These are phyloP conservation scores for Eupelmus urozonus DNA, from an alignment of 2,888 invertebrate genomes.

Conservation along the genomic window DNA sequence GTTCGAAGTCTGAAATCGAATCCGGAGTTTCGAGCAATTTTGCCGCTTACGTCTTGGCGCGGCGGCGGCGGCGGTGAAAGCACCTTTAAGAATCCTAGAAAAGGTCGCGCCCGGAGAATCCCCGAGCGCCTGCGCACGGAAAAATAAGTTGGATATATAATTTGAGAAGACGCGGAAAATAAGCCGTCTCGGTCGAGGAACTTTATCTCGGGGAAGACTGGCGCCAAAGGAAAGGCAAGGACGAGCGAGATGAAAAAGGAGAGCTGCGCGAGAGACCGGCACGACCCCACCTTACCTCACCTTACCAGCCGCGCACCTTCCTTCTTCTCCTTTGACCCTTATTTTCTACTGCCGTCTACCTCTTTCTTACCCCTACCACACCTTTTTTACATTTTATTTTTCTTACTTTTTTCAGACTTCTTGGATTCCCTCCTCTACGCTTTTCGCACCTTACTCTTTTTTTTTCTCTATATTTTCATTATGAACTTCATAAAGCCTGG, in stretches of 20 bases:
- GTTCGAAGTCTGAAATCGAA: conserved; percentile 62
- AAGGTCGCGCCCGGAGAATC: conserved; percentile 62
- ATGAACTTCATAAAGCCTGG: too few relatives aligned
- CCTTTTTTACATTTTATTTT: neutral
- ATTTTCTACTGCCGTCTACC: neutral
- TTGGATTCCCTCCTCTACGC: too few relatives aligned
- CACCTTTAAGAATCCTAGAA: conserved; percentile 60
- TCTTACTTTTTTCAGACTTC: neutral
- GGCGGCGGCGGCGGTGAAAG: conserved; percentile 28
- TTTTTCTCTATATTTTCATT: neutral
- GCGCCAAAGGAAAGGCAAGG: conserved; percentile 46
- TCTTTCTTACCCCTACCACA: neutral
- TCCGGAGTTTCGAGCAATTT: conserved; percentile 60
- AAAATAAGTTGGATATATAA: conserved; percentile 70
- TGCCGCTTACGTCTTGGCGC: conserved; percentile 51
- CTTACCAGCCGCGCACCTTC: too few relatives aligned
- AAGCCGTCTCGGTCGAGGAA: conserved; percentile 58
- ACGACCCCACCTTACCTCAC: too few relatives aligned
- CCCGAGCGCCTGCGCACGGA: conserved; percentile 53
- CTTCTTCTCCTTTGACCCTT: neutral
- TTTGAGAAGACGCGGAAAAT: conserved; percentile 66
- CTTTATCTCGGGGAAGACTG: conserved; percentile 48
- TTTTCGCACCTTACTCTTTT: too few relatives aligned
- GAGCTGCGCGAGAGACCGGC: too few relatives aligned
- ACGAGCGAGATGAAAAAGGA: conserved; percentile 37